These are phyloP conservation scores for Palaemon carinicauda DNA, from an alignment of 1,140 invertebrate species.

Conservation along the genomic window DNA sequence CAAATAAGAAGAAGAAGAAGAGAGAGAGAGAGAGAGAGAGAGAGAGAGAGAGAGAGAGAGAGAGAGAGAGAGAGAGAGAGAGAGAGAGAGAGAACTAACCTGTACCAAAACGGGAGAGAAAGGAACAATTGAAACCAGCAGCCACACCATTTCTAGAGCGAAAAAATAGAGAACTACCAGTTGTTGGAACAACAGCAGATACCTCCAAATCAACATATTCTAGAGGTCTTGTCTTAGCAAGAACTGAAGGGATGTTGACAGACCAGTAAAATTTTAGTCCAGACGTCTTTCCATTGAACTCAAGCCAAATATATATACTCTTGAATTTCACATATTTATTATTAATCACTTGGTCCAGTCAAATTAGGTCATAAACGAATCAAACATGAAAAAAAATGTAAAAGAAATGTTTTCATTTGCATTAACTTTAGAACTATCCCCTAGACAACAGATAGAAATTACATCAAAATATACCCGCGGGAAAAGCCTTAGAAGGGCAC, in stretches of 20 bases:
- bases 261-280: no score
- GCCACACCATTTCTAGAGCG: no score
- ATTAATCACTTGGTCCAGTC: no score
- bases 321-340: no score
- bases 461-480: background rate
- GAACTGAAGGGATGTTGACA: no score
- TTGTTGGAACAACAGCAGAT: no score
- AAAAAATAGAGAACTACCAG: no score
- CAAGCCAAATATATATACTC: no score
- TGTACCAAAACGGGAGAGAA: background rate
- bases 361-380: background rate
- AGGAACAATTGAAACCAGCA: background rate
- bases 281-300: no score
- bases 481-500: background rate
- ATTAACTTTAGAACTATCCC: background rate
- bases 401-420: slow-evolving; percentile 17
- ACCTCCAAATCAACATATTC: no score
- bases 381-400: background rate
- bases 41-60: background rate
- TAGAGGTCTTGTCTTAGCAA: no score
- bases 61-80: background rate
- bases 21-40: background rate
- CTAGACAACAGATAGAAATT: background rate
- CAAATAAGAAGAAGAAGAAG: background rate
- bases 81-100: background rate